Base-by-base conservation (phyloP, 64 coral and sea anemone species). In the Acropora tenuis region DNA sequence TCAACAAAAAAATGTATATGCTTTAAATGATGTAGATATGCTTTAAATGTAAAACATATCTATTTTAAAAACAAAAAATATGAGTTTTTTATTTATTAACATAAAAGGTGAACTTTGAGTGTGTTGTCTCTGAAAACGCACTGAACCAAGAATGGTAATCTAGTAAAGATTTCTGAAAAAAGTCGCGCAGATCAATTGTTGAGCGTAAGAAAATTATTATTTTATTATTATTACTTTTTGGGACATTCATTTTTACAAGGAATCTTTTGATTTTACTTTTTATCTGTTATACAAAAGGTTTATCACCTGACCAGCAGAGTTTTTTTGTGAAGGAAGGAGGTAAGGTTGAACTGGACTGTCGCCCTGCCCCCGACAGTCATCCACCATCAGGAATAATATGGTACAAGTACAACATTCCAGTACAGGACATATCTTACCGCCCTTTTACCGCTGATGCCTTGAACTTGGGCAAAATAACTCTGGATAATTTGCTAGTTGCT, bases 361-460 rank as follows among this genome's bases (percentile, higher is more conserved):
- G 19, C 10, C 52, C 5, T 44, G 44, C 12, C 41, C 11, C 11
- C 60, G 46, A 8, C 60, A 63, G 47, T 60, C 18, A 75, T 57
- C 48, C 85, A 76, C 16, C 9, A 1, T 41, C 18, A 73, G 85
- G 75, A 43, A 55, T 75, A 58, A 50, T 40, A 53, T 92, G 90
- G 90, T 87, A 68, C 83, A 92, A 92, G 48, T 92, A 87, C 80
- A 48, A 53, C 48, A 19, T 47, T 43, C 90, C 90, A 1, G 46
- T 92, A 16, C 17, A 48, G 72, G 59, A 92, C 15, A 84, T 92
- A 8, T 79, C 90, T 1, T 92, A 72, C 43, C 68, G 89, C 16
- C 20, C 1, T 3, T 61, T 75, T 30, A 80, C 76, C 3, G 48
- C 60, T 7, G 60, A 55, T 72, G 16, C 9, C 8, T 43, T 57